phyloP scores from a whole-genome alignment of 2,888 invertebrate species.

The Tetanocera ferruginea region DNA sequence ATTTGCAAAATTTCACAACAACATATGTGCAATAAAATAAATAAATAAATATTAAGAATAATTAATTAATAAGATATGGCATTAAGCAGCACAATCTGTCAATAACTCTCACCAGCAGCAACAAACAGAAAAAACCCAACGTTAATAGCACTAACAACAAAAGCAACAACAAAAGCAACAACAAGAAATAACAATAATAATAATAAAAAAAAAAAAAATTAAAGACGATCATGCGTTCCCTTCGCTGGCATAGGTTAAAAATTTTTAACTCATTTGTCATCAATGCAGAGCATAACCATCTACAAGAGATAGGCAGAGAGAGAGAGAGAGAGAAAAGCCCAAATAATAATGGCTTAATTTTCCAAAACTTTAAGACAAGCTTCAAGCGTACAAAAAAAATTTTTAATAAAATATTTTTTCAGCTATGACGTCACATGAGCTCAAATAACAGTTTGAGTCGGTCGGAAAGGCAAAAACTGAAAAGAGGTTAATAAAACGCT shows the following conservation, averaged over 20 bases:
- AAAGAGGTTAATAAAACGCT: not conserved
- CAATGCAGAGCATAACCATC: not conserved
- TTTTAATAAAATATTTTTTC: not conserved
- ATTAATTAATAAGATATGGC: not conserved
- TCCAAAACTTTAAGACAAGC: not conserved
- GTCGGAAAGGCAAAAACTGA: not conserved
- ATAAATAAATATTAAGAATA: constrained; percentile 12
- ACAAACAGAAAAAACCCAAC: constrained; percentile 16
- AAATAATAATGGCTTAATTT: constrained; percentile 23
- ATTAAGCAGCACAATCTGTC: not conserved
- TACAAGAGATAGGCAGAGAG: not conserved
- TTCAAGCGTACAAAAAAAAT: not conserved
- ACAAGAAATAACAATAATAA: not conserved
- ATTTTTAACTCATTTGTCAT: not conserved
- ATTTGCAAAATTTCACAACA: too few species aligned
- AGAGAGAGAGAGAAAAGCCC: not conserved
- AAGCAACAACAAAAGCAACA: constrained; percentile 6
- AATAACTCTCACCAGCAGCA: not conserved
- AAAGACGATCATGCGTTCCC: not conserved
- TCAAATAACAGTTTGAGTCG: not conserved
- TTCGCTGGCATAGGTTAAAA: not conserved
- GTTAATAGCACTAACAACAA: constrained; percentile 13
- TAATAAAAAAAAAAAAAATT: not conserved
- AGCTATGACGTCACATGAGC: not conserved
- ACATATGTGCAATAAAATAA: too few species aligned